Percentiles rank a stretch among this genome's conserved stretches.
These are phyloP conservation scores for Andrena haemorrhoa DNA, from an alignment of 2,888 invertebrate genomes.

Conservation along the genomic window DNA sequence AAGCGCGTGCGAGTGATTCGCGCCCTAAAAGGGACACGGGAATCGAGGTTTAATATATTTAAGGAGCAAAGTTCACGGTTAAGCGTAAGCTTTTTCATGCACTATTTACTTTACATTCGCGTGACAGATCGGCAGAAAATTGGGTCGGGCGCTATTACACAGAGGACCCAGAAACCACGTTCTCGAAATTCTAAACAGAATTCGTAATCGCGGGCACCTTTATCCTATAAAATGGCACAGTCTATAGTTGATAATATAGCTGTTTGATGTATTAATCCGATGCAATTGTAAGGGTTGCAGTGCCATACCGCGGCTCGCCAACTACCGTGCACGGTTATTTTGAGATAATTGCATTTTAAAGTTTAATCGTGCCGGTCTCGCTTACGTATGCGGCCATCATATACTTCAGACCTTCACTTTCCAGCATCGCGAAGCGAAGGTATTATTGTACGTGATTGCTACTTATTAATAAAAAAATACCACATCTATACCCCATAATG, in stretches of 20 bases:
- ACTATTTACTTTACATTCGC: too few relatives aligned
- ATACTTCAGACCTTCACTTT: constrained; percentile 19
- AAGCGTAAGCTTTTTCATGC: not conserved
- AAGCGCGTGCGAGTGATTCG: too few relatives aligned
- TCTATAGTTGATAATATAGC: constrained; percentile 38
- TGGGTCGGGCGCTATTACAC: too few relatives aligned
- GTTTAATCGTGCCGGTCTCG: constrained; percentile 44
- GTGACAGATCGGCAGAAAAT: too few relatives aligned
- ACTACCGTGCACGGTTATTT: constrained; percentile 52
- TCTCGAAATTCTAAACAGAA: constrained; percentile 28
- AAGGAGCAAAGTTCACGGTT: too few relatives aligned
- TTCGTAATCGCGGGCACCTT: constrained; percentile 21
- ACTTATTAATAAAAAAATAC: not conserved
- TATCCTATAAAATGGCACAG: not conserved
- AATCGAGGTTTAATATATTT: too few relatives aligned
- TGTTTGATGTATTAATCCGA: constrained; percentile 58
- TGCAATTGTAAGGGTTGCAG: constrained; percentile 47
- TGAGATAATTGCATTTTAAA: constrained; percentile 62
- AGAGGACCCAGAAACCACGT: not conserved
- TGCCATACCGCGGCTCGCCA: constrained; percentile 37
- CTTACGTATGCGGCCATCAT: constrained; percentile 27
- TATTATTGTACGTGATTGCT: constrained; percentile 30
- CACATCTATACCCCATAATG: too few relatives aligned
- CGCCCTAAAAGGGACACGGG: too few relatives aligned
- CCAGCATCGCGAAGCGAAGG: constrained; percentile 7